These are phyloP conservation scores for Anastrepha ludens DNA, from an alignment of 1,140 invertebrate genomes.

Conservation along the genomic window DNA sequence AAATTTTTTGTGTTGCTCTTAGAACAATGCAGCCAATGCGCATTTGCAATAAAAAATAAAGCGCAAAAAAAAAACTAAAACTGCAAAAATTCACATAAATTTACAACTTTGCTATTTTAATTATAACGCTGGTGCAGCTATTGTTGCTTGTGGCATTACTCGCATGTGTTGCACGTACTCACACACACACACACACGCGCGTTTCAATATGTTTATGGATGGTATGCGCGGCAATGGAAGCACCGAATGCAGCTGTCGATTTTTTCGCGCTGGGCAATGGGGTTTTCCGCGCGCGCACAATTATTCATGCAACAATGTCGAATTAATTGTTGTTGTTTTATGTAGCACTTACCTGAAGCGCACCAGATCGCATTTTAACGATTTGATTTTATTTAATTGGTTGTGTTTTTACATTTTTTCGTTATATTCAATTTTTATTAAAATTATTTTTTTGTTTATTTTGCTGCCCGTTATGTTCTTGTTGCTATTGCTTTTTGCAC, in stretches of 20 bases:
- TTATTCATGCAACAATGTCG: constrained; percentile 35
- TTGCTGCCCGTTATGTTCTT: background rate
- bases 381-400: constrained; percentile 27
- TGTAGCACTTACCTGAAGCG: background rate
- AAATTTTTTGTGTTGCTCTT: background rate
- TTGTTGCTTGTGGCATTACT: constrained; percentile 41
- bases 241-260: background rate
- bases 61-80: background rate
- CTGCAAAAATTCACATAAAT: background rate
- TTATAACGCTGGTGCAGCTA: background rate
- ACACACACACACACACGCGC: background rate
- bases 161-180: background rate
- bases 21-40: background rate
- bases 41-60: background rate
- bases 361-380: background rate
- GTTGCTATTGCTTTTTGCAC: background rate
- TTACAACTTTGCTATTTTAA: constrained; percentile 38
- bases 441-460: background rate
- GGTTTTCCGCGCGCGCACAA: background rate
- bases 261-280: background rate
- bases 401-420: background rate
- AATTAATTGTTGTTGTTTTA: constrained; percentile 44
- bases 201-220: too few species aligned
- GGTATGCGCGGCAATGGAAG: too few species aligned
- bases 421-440: background rate